Conservation (phyloP, 1,140 invertebrate genomes). For the Helicorthomorpha holstii region DNA sequence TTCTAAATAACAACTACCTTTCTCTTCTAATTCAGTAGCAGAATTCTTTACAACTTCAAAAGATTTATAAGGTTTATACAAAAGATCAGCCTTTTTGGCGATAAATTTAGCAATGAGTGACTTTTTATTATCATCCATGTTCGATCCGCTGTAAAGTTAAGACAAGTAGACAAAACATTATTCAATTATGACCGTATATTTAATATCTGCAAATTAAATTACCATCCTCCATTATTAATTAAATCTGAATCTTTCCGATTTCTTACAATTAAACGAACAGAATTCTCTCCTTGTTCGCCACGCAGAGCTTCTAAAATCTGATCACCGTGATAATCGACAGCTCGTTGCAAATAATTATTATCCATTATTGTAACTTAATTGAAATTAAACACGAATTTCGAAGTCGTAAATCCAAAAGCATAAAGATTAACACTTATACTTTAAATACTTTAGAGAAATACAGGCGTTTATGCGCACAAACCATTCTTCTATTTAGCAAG, state of each 20-base stretch:
- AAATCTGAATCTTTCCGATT: neutral
- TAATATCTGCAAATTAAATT: constrained; percentile 21
- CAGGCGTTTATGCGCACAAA: no score
- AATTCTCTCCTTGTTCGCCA: constrained; percentile 1
- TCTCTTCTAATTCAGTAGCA: constrained; percentile 6
- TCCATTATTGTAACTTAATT: constrained; percentile 38
- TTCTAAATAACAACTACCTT: neutral
- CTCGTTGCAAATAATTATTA: constrained; percentile 44
- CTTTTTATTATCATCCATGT: neutral
- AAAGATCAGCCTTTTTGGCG: constrained; percentile 9
- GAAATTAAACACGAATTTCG: no score
- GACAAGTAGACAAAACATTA: neutral
- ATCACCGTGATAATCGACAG: constrained; percentile 65
- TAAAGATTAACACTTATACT: no score
- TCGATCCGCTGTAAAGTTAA: no score
- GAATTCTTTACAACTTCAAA: neutral
- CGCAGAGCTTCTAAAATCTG: constrained; percentile 55
- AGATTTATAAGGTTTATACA: constrained; percentile 4
- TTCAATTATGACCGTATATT: constrained; percentile 25
- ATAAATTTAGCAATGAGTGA: constrained; percentile 5
- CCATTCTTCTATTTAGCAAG: no score
- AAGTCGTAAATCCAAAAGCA: no score
- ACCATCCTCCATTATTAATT: constrained; percentile 25
- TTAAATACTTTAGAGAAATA: no score
- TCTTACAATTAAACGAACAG: neutral